Base-by-base conservation (phyloP, 2,113 vertebrate genomes). In the Neofelis nebulosa region DNA sequence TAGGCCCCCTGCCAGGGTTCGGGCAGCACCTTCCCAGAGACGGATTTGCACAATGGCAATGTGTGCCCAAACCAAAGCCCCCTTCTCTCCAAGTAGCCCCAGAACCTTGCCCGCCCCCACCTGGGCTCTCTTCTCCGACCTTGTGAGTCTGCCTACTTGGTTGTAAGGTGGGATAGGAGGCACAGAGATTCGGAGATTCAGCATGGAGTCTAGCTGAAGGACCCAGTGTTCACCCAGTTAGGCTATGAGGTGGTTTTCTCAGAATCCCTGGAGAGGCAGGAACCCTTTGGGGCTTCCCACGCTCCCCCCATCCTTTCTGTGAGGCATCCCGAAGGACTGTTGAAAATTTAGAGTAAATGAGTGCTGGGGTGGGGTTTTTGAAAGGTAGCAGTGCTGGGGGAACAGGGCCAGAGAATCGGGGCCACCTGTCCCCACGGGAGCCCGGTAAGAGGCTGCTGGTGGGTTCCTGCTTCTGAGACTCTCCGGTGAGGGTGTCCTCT, bases 181-280 rank as follows among this genome's bases (percentile, higher is more conserved):
- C 36, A 14, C 52, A 5, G 38, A 87, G 52, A 19, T 36, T 66
- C 11, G 52, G 36, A 87, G 52, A 19, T 29, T 66, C 19, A 65
- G 36, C 27, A 3, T 8, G 23, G 66, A 29, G 23, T 63, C 84
- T 63, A 52, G 6, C 71, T 66, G 0, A 55, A 85, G n/a, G 23
- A n/a, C 74, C 48, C 33, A 25, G 27, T 31, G 78, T 95, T 66
- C 4, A 13, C 7, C 27, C 27, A 45, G 0, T 81, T 50, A 76
- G 86, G 69, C 57, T 6, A n/a, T 45, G 73, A 85, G 78, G 31
- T 86, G 71, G 19, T 74, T 96, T 95, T 41, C 65, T 50, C 85
- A 41, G 83, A 85, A 61, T 68, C 82, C 69, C 82, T 63, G 36
- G 63, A 78, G 61, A 84, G 79, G n/a, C 4, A 3, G 73, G 65